These are phyloP conservation scores for Gymnopithys bicolor DNA, from an alignment of 2,797 vertebrate genomes.

Conservation along the genomic window DNA sequence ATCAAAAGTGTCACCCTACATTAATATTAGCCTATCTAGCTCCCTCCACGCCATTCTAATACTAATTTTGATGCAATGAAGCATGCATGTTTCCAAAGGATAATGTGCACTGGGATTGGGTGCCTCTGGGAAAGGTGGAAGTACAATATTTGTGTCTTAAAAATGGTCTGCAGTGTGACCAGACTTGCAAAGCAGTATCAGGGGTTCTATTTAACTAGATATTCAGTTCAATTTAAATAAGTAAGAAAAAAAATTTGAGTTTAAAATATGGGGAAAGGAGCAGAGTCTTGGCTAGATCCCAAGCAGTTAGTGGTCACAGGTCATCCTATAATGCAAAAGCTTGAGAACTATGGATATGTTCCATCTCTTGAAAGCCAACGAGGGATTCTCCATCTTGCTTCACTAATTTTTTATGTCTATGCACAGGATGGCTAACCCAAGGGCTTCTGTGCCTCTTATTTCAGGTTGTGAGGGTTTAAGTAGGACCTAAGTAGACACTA, in stretches of 20 bases:
- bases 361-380: not conserved
- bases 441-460: not conserved
- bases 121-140: not conserved
- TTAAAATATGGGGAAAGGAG: not conserved
- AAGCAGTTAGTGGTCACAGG: not conserved
- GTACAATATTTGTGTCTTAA: not conserved
- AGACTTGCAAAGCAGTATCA: not conserved
- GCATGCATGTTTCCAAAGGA: not conserved
- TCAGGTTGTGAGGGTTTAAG: not conserved
- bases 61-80: not conserved
- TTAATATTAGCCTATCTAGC: not conserved
- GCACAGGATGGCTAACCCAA: not conserved
- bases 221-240: not conserved
- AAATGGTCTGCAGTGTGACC: not conserved
- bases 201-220: not conserved
- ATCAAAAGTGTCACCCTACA: not conserved
- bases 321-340: not conserved
- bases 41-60: not conserved
- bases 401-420: not conserved
- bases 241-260: not conserved
- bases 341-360: not conserved
- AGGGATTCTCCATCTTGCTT: not conserved
- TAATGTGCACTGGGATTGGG: not conserved
- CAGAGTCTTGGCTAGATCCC: not conserved
- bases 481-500: not conserved